Evolutionary conservation across 2,888 invertebrate genomes (phyloP).

Genomic region (Mamestra brassicae): DNA sequence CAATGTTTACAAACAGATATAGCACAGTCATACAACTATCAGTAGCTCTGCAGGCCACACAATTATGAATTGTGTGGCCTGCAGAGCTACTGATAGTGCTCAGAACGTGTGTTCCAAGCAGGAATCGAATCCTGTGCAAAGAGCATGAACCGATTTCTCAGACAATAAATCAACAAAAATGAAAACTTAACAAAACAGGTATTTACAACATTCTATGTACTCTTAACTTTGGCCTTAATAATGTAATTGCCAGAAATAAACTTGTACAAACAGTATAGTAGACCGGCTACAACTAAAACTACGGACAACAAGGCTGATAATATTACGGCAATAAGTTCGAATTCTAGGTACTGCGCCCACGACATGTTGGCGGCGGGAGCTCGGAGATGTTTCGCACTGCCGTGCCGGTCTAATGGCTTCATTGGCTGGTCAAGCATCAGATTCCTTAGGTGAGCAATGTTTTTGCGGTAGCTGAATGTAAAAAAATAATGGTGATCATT

Average conservation of each 20-base stretch:
- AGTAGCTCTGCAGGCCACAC: too few relatives aligned
- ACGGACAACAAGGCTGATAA: neutral
- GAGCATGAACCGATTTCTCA: neutral
- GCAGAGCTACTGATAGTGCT: too few relatives aligned
- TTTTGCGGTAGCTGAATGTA: slow-evolving; percentile 37
- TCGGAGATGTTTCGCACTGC: slow-evolving; percentile 80
- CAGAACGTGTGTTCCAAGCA: neutral
- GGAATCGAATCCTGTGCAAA: neutral
- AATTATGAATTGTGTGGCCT: too few relatives aligned
- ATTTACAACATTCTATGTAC: neutral
- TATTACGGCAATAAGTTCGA: slow-evolving; percentile 62
- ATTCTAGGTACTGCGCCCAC: slow-evolving; percentile 67
- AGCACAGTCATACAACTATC: too few relatives aligned
- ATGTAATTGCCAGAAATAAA: slow-evolving; percentile 14
- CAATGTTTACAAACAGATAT: too few relatives aligned
- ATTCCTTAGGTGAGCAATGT: slow-evolving; percentile 56
- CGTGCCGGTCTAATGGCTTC: slow-evolving; percentile 78
- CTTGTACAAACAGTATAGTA: slow-evolving; percentile 14
- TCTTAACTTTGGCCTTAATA: slow-evolving; percentile 28
- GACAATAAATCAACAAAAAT: neutral
- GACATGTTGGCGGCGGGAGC: slow-evolving; percentile 74
- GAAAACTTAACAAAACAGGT: neutral
- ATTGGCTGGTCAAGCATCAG: slow-evolving; percentile 80
- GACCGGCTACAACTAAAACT: neutral
- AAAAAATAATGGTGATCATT: neutral